Conservation (phyloP, 2,797 vertebrate genomes). For the Rhinatrema bivittatum region DNA sequence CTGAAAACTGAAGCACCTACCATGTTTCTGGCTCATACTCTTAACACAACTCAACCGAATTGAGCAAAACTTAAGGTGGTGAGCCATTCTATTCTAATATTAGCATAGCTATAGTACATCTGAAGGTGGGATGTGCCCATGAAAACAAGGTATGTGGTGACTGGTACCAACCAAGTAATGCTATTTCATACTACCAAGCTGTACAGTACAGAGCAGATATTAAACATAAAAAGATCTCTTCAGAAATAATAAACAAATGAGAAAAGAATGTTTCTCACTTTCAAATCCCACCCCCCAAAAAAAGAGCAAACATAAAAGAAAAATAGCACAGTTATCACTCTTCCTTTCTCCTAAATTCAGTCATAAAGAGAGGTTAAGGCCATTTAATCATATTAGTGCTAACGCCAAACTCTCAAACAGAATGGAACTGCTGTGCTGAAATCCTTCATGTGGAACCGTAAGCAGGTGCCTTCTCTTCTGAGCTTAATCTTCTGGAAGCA, state of each 20-base stretch:
- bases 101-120: too few relatives aligned
- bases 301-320: constrained; percentile 31
- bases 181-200: too few relatives aligned
- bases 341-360: constrained; percentile 16
- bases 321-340: constrained; percentile 21
- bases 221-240: too few relatives aligned
- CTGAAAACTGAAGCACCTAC: too few relatives aligned
- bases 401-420: constrained; percentile 14
- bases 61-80: too few relatives aligned
- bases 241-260: constrained; percentile 13
- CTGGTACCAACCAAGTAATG: too few relatives aligned
- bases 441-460: constrained; percentile 10
- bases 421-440: constrained; percentile 14
- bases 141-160: too few relatives aligned
- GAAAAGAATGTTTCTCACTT: constrained; percentile 10
- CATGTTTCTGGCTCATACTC: too few relatives aligned
- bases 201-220: too few relatives aligned
- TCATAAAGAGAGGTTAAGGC: constrained; percentile 44
- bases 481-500: constrained; percentile 1
- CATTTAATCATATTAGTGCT: constrained; percentile 24
- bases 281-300: constrained; percentile 2
- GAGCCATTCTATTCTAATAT: too few relatives aligned
- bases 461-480: background rate
- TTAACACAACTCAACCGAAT: too few relatives aligned
- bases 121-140: too few relatives aligned